Percentiles rank a stretch among this genome's conserved stretches.
phyloP scores from a whole-genome alignment of 2,888 invertebrate species.

The Scaptomyza parva region DNA sequence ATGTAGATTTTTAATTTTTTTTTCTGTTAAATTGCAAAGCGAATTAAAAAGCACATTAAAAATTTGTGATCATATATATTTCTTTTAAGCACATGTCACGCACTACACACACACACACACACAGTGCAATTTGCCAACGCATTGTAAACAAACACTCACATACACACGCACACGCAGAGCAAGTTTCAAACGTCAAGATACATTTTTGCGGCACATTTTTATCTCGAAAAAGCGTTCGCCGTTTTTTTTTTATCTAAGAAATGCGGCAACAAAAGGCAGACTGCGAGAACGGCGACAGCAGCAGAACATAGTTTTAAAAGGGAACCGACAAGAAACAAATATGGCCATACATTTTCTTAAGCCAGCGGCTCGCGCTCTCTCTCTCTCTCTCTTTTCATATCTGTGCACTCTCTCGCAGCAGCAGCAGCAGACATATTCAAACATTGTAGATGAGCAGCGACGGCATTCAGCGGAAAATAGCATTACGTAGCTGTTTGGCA shows the following conservation, averaged over 20 bases:
- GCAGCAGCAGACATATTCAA: slow-evolving; percentile 55
- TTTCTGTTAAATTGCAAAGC: slow-evolving; percentile 41
- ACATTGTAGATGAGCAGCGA: slow-evolving; percentile 59
- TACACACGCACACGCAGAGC: slow-evolving; percentile 13
- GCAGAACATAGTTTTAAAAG: slow-evolving; percentile 64
- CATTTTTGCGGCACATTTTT: slow-evolving; percentile 68
- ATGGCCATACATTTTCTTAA: slow-evolving; percentile 78
- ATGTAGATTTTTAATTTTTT: slow-evolving; percentile 52
- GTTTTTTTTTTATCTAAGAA: slow-evolving; percentile 72
- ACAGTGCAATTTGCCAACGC: slow-evolving; percentile 15
- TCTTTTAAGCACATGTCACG: slow-evolving; percentile 17
- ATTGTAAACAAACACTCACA: slow-evolving; percentile 48
- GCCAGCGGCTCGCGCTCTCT: slow-evolving; percentile 53
- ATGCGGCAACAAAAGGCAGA: slow-evolving; percentile 75
- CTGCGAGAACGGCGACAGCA: slow-evolving; percentile 70
- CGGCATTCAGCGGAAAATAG: slow-evolving; percentile 64
- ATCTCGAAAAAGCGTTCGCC: slow-evolving; percentile 57
- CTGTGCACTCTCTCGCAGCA: slow-evolving; percentile 47
- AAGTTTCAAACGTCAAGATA: slow-evolving; percentile 49
- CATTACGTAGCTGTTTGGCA: slow-evolving; percentile 71
- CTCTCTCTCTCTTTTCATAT: slow-evolving; percentile 23
- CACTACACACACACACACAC: slow-evolving; percentile 8
- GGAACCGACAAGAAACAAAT: slow-evolving; percentile 74
- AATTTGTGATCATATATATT: neutral
- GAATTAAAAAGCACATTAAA: slow-evolving; percentile 35